phyloP scores from a whole-genome alignment of 35 echinoderm and acorn worm genomes.

The Strongylocentrotus purpuratus region DNA sequence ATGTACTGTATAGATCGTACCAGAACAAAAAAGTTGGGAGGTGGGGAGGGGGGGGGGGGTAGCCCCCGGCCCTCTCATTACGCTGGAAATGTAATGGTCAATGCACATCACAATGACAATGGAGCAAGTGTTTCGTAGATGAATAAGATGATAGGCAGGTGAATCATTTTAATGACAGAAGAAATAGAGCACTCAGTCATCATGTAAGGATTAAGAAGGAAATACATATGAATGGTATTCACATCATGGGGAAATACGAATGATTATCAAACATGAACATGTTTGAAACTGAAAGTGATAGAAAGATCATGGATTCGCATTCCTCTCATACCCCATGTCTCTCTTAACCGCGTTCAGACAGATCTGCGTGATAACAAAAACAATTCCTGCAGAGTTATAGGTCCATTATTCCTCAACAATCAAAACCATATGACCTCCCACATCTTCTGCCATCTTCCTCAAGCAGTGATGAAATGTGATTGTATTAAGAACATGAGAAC shows the following conservation, averaged over 20 bases:
- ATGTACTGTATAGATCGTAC: too few relatives aligned
- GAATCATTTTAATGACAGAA: too few relatives aligned
- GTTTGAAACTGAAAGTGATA: conserved; percentile 12
- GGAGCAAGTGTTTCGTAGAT: too few relatives aligned
- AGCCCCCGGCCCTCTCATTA: too few relatives aligned
- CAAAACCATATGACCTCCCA: not conserved
- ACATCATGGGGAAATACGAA: not conserved
- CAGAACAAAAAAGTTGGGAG: too few relatives aligned
- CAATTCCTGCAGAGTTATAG: not conserved
- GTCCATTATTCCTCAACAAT: conserved; percentile 1
- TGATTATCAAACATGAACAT: not conserved
- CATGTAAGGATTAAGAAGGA: too few relatives aligned
- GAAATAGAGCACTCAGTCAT: too few relatives aligned
- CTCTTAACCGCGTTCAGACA: not conserved
- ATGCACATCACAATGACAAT: too few relatives aligned
- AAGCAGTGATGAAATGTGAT: not conserved
- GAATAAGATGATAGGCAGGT: too few relatives aligned
- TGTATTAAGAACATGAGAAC: not conserved
- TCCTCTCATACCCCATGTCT: not conserved
- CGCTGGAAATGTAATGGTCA: too few relatives aligned
- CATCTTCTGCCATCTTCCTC: not conserved
- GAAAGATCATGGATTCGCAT: not conserved
- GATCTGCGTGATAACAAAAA: not conserved
- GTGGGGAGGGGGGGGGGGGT: too few relatives aligned
- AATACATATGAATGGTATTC: not conserved